phyloP scores from a whole-genome alignment of 2,888 invertebrate species.

The Nebria salina region DNA sequence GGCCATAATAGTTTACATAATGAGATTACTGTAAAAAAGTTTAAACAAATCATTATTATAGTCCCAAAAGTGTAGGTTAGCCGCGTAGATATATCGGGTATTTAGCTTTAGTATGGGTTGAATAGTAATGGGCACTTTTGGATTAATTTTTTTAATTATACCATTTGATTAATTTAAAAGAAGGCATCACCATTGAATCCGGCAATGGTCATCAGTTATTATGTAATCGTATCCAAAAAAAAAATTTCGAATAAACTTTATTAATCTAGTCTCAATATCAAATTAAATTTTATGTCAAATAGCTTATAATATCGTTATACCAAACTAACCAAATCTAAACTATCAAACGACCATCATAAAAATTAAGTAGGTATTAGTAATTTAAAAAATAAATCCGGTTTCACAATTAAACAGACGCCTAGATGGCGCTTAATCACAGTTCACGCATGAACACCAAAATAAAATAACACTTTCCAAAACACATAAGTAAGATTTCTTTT shows the following conservation, averaged over 20 bases:
- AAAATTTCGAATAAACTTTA: background rate
- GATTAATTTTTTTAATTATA: no score
- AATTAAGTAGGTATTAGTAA: background rate
- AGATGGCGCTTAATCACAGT: background rate
- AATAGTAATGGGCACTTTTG: no score
- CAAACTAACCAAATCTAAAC: background rate
- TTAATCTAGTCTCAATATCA: background rate
- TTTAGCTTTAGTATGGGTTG: no score
- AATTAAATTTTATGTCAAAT: background rate
- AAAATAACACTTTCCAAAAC: no score
- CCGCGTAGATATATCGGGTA: no score
- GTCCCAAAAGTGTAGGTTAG: no score
- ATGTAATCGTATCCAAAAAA: no score
- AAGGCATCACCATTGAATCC: no score
- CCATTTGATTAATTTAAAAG: no score
- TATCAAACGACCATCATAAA: background rate
- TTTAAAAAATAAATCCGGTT: background rate
- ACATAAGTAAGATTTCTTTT: no score
- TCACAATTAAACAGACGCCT: background rate
- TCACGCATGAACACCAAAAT: background rate
- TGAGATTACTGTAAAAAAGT: background rate
- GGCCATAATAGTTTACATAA: background rate
- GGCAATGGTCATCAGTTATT: no score
- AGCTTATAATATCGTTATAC: background rate
- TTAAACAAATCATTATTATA: background rate